These are phyloP conservation scores for Tortrix viridana DNA, from an alignment of 2,888 invertebrate genomes.

Conservation along the genomic window DNA sequence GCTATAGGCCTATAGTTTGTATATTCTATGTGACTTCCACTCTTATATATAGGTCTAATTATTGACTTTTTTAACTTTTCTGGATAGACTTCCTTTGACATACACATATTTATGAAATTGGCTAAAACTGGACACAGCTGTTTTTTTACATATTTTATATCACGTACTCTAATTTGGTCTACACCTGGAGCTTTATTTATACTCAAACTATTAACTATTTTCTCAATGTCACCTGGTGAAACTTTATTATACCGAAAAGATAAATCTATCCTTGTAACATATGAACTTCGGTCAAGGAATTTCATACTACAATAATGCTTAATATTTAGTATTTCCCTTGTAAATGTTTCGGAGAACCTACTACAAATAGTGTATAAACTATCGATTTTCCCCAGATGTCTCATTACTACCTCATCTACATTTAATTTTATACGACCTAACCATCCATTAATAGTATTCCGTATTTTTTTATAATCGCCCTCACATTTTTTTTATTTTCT, in stretches of 20 bases:
- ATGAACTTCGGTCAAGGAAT: background rate
- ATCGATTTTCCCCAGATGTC: constrained; percentile 5
- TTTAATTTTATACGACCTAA: constrained; percentile 9
- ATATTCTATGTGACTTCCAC: too few relatives aligned
- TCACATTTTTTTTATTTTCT: background rate
- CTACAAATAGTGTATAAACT: background rate
- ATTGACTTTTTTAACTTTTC: too few relatives aligned
- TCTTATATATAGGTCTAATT: too few relatives aligned
- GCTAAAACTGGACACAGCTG: too few relatives aligned
- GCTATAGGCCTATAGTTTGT: too few relatives aligned
- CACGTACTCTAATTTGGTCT: background rate
- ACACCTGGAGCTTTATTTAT: background rate
- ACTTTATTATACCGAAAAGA: constrained; percentile 19
- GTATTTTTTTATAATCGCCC: constrained; percentile 7
- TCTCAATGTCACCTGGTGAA: constrained; percentile 3
- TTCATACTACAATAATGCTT: constrained; percentile 1
- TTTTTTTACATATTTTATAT: too few relatives aligned
- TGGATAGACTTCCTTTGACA: too few relatives aligned
- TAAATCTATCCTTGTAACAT: constrained; percentile 4
- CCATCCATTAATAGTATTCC: constrained; percentile 8
- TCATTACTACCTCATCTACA: constrained; percentile 5
- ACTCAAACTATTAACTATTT: constrained; percentile 2
- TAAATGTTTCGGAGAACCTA: constrained; percentile 7
- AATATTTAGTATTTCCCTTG: background rate
- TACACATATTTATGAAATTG: too few relatives aligned